Conservation (phyloP, 2,888 invertebrate species). For the Sminthurinus aureus region DNA sequence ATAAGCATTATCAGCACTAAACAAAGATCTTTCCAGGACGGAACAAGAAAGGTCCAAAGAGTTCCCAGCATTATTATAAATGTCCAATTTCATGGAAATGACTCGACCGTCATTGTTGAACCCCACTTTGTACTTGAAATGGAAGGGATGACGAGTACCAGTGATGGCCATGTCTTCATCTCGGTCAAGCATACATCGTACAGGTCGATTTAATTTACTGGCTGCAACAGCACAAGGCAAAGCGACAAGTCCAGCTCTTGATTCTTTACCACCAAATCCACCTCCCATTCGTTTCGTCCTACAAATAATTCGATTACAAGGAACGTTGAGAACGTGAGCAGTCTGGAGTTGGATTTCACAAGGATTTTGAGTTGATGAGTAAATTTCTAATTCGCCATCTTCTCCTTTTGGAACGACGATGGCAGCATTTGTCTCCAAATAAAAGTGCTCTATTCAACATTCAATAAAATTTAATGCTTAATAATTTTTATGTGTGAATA, state of each 20-base stretch:
- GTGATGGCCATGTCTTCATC: constrained; percentile 93
- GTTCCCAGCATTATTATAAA: constrained; percentile 85
- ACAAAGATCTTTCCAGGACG: constrained; percentile 84
- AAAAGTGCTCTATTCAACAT: not conserved
- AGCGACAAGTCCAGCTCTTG: constrained; percentile 72
- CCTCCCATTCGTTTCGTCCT: constrained; percentile 76
- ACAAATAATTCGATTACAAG: constrained; percentile 61
- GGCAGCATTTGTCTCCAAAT: constrained; percentile 72
- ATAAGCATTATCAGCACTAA: constrained; percentile 85
- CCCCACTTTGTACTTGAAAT: constrained; percentile 83
- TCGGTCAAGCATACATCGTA: constrained; percentile 88
- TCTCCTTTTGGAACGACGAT: constrained; percentile 69
- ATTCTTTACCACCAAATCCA: constrained; percentile 94
- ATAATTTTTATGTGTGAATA: too few relatives aligned
- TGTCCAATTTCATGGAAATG: constrained; percentile 74
- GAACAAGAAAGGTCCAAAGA: constrained; percentile 77
- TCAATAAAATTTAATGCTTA: too few relatives aligned
- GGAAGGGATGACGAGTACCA: constrained; percentile 90
- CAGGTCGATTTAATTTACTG: constrained; percentile 75
- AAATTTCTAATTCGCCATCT: constrained; percentile 84
- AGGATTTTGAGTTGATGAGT: constrained; percentile 81
- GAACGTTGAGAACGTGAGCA: constrained; percentile 63
- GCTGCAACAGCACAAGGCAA: constrained; percentile 85
- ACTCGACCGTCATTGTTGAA: constrained; percentile 79
- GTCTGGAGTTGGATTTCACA: constrained; percentile 49